Evolutionary conservation across 2,797 vertebrate genomes (phyloP), one percentile per base, ranked within the genome.

Genomic region (Okamejei kenojei): DNA sequence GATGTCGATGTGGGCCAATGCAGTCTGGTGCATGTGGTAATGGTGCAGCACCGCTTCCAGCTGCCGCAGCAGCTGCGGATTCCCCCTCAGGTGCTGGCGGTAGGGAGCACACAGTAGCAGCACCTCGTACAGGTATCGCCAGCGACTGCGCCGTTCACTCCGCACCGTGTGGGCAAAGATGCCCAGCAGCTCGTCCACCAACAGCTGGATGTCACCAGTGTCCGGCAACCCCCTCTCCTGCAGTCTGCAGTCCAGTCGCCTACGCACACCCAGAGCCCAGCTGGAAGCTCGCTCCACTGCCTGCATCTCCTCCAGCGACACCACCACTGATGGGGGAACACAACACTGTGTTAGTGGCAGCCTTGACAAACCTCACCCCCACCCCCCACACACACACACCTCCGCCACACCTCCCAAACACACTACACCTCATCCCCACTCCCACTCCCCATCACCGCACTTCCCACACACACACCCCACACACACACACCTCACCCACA

Each of bases 61-160:
- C 23, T 94, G 94, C 8, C 95, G 95, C 7, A 95, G 93, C 78
- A 96, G 93, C 61, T 95, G 93, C 2, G 94, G 93, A 15, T 93
- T 93, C 15, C 93, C 93, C 0, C 65, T 61, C n/a, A 96, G 91
- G 23, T 94, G 93, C 0, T 68, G 71, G 8, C 90, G 94, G 91
- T 96, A 95, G 0, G 95, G 95, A 3, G 92, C 81, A n/a, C 95
- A 93, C 68, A 95, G 94, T n/a, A 7, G 88, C 76, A 96, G 93
- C 0, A 95, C 94, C 0, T 95, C 94, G 29, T 95, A 81, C 61
- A 96, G 93, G 61, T 94, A 95, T 78, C 10, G 84, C 96, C 96
- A 96, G 4, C 95, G 94, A 0, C 76, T 82, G 0, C 93, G 94
- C 61, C 93, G 93, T 90, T 93, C 5, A 0, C 93, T 94, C 81